Evolutionary conservation across 2,888 invertebrate species (phyloP), one percentile per base, ranked within the genome.

Genomic region (Uloborus plumipes): DNA sequence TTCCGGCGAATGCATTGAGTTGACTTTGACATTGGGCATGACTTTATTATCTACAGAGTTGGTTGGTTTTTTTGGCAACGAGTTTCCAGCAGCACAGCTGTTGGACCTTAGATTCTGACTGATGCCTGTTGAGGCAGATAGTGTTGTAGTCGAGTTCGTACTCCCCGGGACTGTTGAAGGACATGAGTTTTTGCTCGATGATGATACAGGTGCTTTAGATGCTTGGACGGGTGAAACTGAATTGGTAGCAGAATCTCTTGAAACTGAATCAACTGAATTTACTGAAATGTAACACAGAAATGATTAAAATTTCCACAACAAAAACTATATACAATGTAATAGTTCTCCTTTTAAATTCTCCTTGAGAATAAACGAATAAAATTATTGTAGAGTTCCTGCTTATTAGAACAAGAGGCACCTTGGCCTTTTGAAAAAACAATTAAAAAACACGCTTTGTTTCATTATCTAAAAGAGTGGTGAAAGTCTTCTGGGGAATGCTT

Each of bases 71-170:
- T 69, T 67, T 22, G 75, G 65, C 22, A 64, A 47, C 13, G 83
- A 53, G 6, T 59, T 18, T 66, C 50, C 71, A 58, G 59, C 76
- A 55, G 67, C 31, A 51, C 67, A 83, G 55, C 73, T 83, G 55
- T 83, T 83, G 55, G 83, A 83, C 61, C 83, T 66, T 7, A 82
- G 62, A 55, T 83, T 83, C 62, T 83, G 83, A 66, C 83, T 83
- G 65, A 83, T 69, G 20, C 82, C 82, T 39, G 83, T 72, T 59
- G 73, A 74, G 62, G 84, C 74, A 78, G 77, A 73, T 64, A 78
- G 22, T 59, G 83, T 73, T 66, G 83, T 76, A 47, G 74, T 66
- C 18, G 78, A 62, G 58, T 74, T 79, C 22, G 70, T 71, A 50
- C 75, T 84, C 59, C 84, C 84, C 31, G 84, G 78, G 22, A 75